Conservation (phyloP, 2,888 invertebrate species). For the Odontomyia ornata region DNA sequence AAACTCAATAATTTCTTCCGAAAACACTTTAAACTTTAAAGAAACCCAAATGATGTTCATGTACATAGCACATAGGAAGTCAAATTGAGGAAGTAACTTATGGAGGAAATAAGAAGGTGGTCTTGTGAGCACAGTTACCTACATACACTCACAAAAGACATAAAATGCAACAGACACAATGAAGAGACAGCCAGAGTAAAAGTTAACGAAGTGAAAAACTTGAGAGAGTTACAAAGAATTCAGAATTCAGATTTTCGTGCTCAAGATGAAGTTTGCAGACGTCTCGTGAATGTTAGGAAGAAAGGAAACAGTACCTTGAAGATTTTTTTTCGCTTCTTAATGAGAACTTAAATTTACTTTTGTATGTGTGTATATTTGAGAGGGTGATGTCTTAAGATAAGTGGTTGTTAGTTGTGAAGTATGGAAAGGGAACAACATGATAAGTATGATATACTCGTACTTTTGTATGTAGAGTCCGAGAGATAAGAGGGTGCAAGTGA, state of each 20-base stretch:
- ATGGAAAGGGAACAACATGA: too few relatives aligned
- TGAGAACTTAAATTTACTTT: conserved; percentile 6
- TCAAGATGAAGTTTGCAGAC: conserved; percentile 12
- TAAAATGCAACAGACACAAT: conserved; percentile 5
- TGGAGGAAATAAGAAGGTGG: not conserved
- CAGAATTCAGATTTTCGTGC: conserved; percentile 4
- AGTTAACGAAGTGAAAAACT: conserved; percentile 13
- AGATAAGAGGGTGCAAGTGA: too few relatives aligned
- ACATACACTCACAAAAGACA: not conserved
- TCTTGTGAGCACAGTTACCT: too few relatives aligned
- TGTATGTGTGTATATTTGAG: not conserved
- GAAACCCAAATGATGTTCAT: too few relatives aligned
- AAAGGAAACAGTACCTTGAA: not conserved
- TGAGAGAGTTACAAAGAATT: conserved; percentile 11
- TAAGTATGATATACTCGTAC: too few relatives aligned
- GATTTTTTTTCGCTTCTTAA: not conserved
- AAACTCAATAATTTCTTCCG: too few relatives aligned
- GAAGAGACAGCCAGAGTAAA: conserved; percentile 3
- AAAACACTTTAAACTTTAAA: too few relatives aligned
- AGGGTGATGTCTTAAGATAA: not conserved
- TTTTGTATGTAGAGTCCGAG: too few relatives aligned
- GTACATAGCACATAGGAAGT: too few relatives aligned
- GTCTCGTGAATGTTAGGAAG: not conserved
- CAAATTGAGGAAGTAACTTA: not conserved
- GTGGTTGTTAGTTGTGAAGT: not conserved